Conservation (phyloP, 2,797 vertebrate species). For the Enoplosus armatus region DNA sequence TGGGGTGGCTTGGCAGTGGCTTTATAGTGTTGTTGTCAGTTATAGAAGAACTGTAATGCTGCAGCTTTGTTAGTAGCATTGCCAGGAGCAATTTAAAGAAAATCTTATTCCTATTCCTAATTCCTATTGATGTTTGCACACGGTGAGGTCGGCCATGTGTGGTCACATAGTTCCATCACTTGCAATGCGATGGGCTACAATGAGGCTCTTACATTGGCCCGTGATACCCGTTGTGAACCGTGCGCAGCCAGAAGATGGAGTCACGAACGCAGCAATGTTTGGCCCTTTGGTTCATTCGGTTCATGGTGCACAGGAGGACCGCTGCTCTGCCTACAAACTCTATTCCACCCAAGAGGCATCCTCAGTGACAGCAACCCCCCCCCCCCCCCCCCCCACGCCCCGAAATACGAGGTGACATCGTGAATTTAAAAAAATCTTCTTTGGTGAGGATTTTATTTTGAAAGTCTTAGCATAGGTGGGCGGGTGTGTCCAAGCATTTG, state of each 20-base stretch:
- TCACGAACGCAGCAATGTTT: not conserved
- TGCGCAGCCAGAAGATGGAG: slow-evolving; percentile 64
- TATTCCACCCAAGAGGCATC: too few relatives aligned
- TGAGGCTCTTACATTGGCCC: not conserved
- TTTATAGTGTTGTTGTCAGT: too few relatives aligned
- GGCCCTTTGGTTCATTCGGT: not conserved
- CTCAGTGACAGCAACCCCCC: not conserved
- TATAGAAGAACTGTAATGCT: not conserved
- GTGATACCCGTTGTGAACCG: not conserved
- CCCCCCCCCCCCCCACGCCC: too few relatives aligned
- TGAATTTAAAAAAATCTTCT: not conserved
- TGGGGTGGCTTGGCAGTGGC: not conserved
- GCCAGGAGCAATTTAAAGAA: not conserved
- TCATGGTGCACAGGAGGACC: not conserved
- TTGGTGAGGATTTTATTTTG: slow-evolving; percentile 49
- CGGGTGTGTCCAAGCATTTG: slow-evolving; percentile 39
- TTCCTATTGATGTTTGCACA: not conserved
- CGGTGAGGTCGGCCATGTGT: not conserved
- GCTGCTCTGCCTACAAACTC: not conserved
- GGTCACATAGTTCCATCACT: not conserved
- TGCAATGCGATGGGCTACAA: too few relatives aligned
- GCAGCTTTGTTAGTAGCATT: not conserved
- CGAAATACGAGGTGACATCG: too few relatives aligned
- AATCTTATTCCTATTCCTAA: too few relatives aligned
- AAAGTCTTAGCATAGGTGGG: slow-evolving; percentile 25